Base-by-base conservation (phyloP, 2,888 invertebrate genomes). In the Euplagia quadripunctaria region DNA sequence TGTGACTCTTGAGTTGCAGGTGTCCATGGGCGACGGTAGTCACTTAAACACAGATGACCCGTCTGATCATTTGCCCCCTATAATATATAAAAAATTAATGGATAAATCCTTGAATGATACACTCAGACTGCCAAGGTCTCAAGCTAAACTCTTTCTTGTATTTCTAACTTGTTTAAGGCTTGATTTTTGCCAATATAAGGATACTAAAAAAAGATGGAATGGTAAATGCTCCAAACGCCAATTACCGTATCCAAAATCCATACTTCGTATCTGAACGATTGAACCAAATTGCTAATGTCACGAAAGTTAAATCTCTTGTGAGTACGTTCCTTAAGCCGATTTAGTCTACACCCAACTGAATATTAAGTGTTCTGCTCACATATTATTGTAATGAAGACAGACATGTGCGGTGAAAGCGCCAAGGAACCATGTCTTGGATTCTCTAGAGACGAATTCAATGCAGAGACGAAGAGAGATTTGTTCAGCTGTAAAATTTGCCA, bases 241-340 rank as follows among this genome's bases (percentile, higher is more conserved):
- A 68, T 46, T 42, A 58, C 71, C 63, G 20, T 69, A 71, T 73
- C 71, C 46, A 46, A 55, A n/a, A 3, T 4, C 8, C 16, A 69
- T 69, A n/a, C 16, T 42, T 73, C 42, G 42, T 70, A 16, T 11
- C 41, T 72, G n/a, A 55, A 72, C 43, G 75, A 70, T 17, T 31
- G 20, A 49, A n/a, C 49, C 74, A 72, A 77, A 79, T 70, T 74
- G 70, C 65, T 73, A 73, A 73, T 81, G 73, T 76, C 71, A 61
- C 70, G 3, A n/a, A 69, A 68, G 68, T 73, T 76, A 68, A 72
- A 75, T 70, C 76, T 72, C 63, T 69, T 42, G 65, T 42, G 49
- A 64, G 68, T 75, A 17, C 64, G 20, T 72, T 66, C 66, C 43
- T 20, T 72, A 70, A 75, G 64, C 72, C 41, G 67, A 75, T 80